Evolutionary conservation across 2,888 invertebrate species (phyloP).

Genomic region (Heterodera filipjevi): DNA sequence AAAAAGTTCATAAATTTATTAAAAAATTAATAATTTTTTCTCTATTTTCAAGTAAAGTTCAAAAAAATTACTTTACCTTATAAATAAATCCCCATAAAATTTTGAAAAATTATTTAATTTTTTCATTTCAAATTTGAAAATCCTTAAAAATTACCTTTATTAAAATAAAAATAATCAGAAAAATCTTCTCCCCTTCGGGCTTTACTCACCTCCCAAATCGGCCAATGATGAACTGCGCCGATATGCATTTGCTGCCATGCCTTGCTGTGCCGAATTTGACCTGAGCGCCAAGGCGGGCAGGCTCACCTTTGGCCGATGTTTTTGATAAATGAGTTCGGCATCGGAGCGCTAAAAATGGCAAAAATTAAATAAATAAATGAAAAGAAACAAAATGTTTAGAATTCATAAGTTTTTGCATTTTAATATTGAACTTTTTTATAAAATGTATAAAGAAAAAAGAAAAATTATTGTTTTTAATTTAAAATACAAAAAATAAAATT

Average conservation of each 20-base stretch:
- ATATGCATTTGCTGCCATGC: not conserved
- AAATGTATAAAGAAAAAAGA: no score
- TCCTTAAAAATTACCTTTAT: not conserved
- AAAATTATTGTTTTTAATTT: conserved; percentile 1
- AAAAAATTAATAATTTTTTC: no score
- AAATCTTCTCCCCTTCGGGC: not conserved
- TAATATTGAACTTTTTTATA: not conserved
- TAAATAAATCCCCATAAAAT: no score
- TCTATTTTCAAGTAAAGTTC: no score
- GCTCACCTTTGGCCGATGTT: conserved; percentile 7
- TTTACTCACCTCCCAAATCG: conserved; percentile 20
- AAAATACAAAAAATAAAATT: not conserved
- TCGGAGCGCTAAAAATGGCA: not conserved
- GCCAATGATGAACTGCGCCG: conserved; percentile 20
- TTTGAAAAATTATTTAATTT: no score
- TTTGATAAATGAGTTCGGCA: conserved; percentile 4
- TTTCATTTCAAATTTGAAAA: not conserved
- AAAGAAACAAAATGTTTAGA: no score
- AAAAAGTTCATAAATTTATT: no score
- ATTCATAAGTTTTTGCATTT: no score
- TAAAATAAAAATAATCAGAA: not conserved
- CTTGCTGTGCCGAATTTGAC: not conserved
- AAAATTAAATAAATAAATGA: not conserved
- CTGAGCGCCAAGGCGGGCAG: not conserved
- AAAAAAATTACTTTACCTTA: no score